Base-by-base conservation (phyloP, 2,888 invertebrate genomes). In the Amiota minor region DNA sequence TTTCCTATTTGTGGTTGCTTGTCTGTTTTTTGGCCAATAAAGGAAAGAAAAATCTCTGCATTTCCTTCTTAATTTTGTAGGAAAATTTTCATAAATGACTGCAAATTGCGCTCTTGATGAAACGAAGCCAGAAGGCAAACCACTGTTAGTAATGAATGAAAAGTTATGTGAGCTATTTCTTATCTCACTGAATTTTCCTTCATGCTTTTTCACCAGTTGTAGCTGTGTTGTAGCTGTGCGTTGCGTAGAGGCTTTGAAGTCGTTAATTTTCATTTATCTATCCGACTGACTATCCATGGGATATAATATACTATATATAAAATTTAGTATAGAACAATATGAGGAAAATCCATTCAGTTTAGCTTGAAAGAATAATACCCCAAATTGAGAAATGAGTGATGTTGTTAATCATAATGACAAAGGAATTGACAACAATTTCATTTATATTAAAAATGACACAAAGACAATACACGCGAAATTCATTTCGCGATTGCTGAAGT, bases 381-480 rank as follows among this genome's bases (percentile, higher is more conserved):
- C 53, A n/a, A n/a, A 53, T n/a, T 16, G 61, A 20, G 16, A 75
- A 49, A 23, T 68, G 50, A 68, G 46, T 68, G 12, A 68, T 68
- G n/a, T 53, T 68, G 50, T 68, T 61, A 74, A 50, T 68, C 72
- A n/a, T 73, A 62, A 65, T 61, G 75, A 74, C 68, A 76, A 72
- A 70, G n/a, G 59, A 72, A 85, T 84, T 82, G 83, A 85, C 85
- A 84, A 83, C 85, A 84, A 79, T 85, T 84, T 79, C 80, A 85
- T 85, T 85, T 83, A 85, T 85, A 49, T 49, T 23, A 68, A 68
- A 62, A 18, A 59, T 47, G 20, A 65, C 45, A 47, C 46, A 65
- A 47, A 65, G 53, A 68, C 14, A 45, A 53, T 53, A 10, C 23
- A 68, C 16, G 23, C 12, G 67, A 68, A 53, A 68, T 50, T 12